A percentile compares a stretch with the other conserved stretches of the same genome.
phyloP scores from a whole-genome alignment of 37 sponge, comb jelly and placozoan genomes.

The Eunapius fragilis region DNA sequence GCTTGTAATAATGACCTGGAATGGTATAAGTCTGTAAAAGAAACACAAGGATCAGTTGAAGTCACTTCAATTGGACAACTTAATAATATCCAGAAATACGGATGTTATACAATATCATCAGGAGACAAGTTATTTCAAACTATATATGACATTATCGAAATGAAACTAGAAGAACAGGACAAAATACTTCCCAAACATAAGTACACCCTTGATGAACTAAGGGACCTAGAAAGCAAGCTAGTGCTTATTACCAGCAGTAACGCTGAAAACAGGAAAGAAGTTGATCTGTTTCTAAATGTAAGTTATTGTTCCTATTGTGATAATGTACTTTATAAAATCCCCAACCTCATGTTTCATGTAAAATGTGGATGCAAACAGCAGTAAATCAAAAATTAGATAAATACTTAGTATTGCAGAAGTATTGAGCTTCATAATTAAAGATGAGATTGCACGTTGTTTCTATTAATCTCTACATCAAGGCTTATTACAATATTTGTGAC shows the following conservation, averaged over 20 bases:
- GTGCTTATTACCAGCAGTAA: constrained; percentile 66
- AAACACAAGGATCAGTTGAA: constrained; percentile 56
- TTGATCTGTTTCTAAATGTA: constrained; percentile 52
- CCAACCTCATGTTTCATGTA: too few relatives aligned
- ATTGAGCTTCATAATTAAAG: too few relatives aligned
- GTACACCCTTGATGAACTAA: constrained; percentile 60
- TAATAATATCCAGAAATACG: constrained; percentile 33
- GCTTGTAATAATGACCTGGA: constrained; percentile 3
- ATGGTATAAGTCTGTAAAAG: constrained; percentile 17
- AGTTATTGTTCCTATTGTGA: background rate
- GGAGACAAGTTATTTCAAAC: background rate
- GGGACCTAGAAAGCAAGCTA: constrained; percentile 74
- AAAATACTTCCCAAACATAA: constrained; percentile 13
- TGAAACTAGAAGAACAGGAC: constrained; percentile 12
- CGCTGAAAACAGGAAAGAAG: constrained; percentile 39
- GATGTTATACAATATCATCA: constrained; percentile 19
- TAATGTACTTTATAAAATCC: too few relatives aligned
- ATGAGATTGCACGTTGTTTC: too few relatives aligned
- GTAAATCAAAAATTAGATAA: too few relatives aligned
- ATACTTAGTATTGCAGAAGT: too few relatives aligned
- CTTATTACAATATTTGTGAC: too few relatives aligned
- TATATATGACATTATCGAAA: constrained; percentile 17
- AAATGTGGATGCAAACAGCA: too few relatives aligned
- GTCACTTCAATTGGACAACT: constrained; percentile 42
- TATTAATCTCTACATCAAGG: too few relatives aligned